Base-by-base conservation (phyloP, 2,797 vertebrate genomes). In the Naso thynnoides region DNA sequence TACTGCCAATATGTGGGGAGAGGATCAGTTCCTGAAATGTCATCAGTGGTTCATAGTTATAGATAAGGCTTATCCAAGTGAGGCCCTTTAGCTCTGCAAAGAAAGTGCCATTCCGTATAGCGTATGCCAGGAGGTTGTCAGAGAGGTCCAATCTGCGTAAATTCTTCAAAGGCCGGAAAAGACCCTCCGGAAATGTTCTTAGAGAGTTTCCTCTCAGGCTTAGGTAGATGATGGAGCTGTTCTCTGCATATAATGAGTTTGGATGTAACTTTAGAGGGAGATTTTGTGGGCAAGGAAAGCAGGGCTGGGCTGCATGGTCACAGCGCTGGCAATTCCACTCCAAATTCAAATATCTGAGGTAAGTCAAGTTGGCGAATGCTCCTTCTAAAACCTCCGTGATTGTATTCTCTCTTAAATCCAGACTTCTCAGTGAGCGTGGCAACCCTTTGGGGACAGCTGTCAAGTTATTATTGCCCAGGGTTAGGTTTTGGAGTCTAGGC, bases 321-420 rank as follows among this genome's bases (percentile, higher is more conserved):
- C 96, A 97, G 9, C 96, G 94, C 75, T 96, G 96, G 73, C 96
- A 97, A 57, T 97, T 97, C 88, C 96, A 96, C 2, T 95, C 94
- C 58, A 97, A 76, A 39, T 91, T 94, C 9, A 97, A 92, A 19
- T 42, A 1, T 0, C n/a, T 26, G 2, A 97, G 91, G 6, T 44
- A 23, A 0, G 87, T 91, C 38, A 97, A 83, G 49, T 89, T 90
- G 33, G 91, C 88, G 77, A 97, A 95, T 10, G 95, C 84, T 38
- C 65, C n/a, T 0, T 89, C 72, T 19, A 27, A 73, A 11, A 95
- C 23, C 52, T 83, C 81, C 8, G 84, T 86, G 6, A 97, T 96
- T 70, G 78, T 93, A 78, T 97, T 96, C 79, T 96, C 95, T 70
- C 73, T 93, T 73, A 97, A 83, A 31, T 96, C 89, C 70, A 97